These are phyloP conservation scores for Sesamia inferens DNA, from an alignment of 2,888 invertebrate genomes.

Conservation along the genomic window DNA sequence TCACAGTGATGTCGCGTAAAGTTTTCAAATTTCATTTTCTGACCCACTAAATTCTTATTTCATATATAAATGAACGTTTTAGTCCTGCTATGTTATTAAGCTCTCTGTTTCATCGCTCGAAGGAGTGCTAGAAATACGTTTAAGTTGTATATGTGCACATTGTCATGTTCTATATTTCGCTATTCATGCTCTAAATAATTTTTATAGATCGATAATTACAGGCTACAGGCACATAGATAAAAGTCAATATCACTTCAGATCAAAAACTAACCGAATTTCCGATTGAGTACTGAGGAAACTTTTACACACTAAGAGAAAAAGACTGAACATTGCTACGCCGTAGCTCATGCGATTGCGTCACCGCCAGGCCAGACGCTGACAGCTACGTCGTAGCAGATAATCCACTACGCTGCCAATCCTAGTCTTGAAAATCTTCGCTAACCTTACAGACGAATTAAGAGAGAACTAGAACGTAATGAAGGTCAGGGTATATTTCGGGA, in stretches of 20 bases:
- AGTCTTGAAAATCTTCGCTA: conserved; percentile 13
- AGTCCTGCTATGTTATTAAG: conserved; percentile 31
- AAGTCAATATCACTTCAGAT: background rate
- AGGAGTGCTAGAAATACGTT: background rate
- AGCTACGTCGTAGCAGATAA: conserved; percentile 40
- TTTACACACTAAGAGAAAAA: conserved; percentile 3
- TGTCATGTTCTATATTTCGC: background rate
- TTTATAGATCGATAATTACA: background rate
- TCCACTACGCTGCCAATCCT: background rate
- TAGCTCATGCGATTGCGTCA: conserved; percentile 34
- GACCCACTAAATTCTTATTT: conserved; percentile 56
- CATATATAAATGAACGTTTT: conserved; percentile 53
- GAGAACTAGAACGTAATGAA: too few species aligned
- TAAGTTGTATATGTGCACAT: background rate
- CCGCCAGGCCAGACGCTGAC: conserved; percentile 16
- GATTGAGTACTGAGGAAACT: background rate
- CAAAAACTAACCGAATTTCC: background rate
- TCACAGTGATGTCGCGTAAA: conserved; percentile 52
- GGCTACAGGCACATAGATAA: background rate
- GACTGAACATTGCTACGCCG: conserved; percentile 16
- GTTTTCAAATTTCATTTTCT: conserved; percentile 66
- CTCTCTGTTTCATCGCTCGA: conserved; percentile 23
- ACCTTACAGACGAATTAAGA: too few species aligned
- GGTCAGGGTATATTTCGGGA: background rate
- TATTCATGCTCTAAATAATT: background rate